Base-by-base conservation (phyloP, 2,888 invertebrate genomes). In the Drosophila prostipennis region DNA sequence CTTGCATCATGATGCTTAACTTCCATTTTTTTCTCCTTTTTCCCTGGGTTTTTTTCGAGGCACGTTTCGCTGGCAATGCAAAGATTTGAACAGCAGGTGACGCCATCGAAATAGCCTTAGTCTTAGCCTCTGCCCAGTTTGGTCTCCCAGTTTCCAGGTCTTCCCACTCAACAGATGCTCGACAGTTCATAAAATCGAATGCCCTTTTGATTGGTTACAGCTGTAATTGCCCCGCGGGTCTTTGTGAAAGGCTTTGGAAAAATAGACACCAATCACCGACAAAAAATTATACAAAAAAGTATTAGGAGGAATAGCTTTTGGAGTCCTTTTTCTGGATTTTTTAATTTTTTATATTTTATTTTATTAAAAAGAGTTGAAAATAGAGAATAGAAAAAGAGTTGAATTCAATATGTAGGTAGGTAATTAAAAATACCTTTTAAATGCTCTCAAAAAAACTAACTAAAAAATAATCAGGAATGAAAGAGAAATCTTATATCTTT, bases 121-220 rank as follows among this genome's bases (percentile, higher is more conserved):
- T 23, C 60, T 39, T 77, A 32, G 39, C 32, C 60, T 39, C 46
- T 40, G 43, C 54, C 40, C 48, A 13, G 36, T 39, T 46, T 14
- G 13, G n/a, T 14, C 26, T 26, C 26, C 26, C 26, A 26, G 26
- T 26, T 26, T 37, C 54, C 46, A 42, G 68, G 65, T 55, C 57
- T 59, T 58, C 51, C 49, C 46, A 56, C 54, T 64, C 55, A 26
- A 26, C 26, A 40, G 78, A 73, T 72, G 76, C 74, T 72, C 85
- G 16, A 26, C 87, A 76, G 88, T 81, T 81, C 82, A 85, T 85
- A 82, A 82, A 87, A 88, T 78, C 71, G 79, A 84, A 84, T 84
- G 84, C 89, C 87, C 89, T 88, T 86, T 88, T 86, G 88, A 84
- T 84, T 86, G 72, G 88, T 67, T 60, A 73, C 88, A 72, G 77